Conservation (phyloP, 2,797 vertebrate species). For the Lemur catta region DNA sequence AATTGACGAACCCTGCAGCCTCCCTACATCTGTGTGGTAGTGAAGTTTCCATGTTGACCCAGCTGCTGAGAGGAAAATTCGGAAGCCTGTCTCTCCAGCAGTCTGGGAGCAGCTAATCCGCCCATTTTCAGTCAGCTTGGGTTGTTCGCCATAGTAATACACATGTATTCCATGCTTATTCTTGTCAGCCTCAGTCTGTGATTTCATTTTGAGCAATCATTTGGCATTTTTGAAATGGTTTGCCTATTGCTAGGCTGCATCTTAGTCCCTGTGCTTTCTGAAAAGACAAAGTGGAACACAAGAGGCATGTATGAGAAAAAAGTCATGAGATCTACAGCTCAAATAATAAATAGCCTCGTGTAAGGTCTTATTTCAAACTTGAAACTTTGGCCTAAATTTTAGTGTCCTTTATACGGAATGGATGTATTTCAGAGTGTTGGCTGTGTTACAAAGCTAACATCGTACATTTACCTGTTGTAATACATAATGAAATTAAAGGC, state of each 20-base stretch:
- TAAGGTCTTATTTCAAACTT: neutral
- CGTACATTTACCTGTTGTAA: neutral
- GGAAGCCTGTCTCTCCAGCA: neutral
- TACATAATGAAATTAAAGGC: neutral
- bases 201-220: neutral
- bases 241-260: neutral
- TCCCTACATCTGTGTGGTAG: neutral
- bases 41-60: neutral
- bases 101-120: neutral
- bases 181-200: neutral
- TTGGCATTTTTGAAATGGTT: neutral
- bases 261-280: neutral
- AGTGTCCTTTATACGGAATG: neutral
- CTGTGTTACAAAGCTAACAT: neutral
- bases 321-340: neutral
- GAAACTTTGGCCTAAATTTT: neutral
- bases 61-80: neutral
- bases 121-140: neutral
- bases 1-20: neutral
- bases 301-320: neutral
- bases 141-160: neutral
- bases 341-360: neutral
- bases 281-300: neutral
- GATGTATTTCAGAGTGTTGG: neutral
- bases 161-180: neutral